Conservation (phyloP, 2,113 vertebrate genomes). For the Grammomys surdaster region DNA sequence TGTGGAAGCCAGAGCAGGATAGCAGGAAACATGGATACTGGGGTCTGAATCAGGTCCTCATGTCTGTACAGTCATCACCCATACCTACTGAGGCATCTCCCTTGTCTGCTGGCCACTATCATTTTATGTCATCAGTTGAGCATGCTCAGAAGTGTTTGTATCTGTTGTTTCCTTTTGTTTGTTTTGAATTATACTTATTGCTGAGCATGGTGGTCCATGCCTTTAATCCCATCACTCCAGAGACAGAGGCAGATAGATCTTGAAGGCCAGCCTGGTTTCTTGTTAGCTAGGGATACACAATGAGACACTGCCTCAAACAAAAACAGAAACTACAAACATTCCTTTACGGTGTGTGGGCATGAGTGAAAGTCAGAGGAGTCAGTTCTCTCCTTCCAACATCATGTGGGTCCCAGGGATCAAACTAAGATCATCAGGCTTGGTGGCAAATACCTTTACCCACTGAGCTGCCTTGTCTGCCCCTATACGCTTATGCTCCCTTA, state of each 20-base stretch:
- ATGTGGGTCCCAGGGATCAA: not conserved
- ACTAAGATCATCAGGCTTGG: not conserved
- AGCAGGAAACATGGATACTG: not conserved
- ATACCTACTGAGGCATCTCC: not conserved
- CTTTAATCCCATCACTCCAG: not conserved
- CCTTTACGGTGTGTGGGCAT: not conserved
- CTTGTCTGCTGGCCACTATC: not conserved
- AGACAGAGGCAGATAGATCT: not conserved
- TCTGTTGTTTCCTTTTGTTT: not conserved
- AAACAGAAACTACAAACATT: not conserved
- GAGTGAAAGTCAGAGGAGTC: not conserved
- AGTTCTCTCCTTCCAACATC: not conserved
- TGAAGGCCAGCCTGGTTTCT: not conserved
- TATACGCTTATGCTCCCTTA: not conserved
- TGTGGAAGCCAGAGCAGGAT: not conserved
- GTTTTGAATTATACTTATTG: not conserved
- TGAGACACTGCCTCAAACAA: not conserved
- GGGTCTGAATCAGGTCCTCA: not conserved
- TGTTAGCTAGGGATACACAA: not conserved
- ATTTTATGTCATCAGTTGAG: not conserved
- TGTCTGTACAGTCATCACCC: too few relatives aligned
- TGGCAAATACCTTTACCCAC: not conserved
- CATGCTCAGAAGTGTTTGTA: not conserved
- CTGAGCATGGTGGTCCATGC: not conserved
- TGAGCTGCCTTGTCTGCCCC: too few relatives aligned